Conservation (phyloP, 1,140 invertebrate species). For the Drosophila kikkawai region DNA sequence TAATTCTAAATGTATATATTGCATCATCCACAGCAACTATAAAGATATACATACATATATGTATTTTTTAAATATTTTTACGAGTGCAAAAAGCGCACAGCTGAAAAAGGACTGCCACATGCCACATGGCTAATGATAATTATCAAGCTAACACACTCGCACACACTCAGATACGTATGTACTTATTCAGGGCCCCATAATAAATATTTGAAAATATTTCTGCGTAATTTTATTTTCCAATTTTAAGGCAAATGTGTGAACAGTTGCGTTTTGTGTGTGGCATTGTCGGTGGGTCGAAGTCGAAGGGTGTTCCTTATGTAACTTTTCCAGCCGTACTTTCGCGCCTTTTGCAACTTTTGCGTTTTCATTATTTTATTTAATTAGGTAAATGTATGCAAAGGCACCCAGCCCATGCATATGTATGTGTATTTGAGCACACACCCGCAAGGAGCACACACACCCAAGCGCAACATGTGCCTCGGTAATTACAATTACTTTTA, state of each 20-base stretch:
- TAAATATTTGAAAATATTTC: conserved; percentile 74
- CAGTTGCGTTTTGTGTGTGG: conserved; percentile 25
- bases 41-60: not conserved
- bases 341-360: conserved; percentile 76
- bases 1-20: not conserved
- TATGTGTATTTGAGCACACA: conserved; percentile 3
- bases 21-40: not conserved
- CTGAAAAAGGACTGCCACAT: conserved; percentile 48
- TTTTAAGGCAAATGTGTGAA: conserved; percentile 64
- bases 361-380: conserved; percentile 83
- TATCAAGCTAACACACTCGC: conserved; percentile 56
- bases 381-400: conserved; percentile 82
- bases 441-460: conserved; percentile 8
- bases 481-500: conserved; percentile 80
- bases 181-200: conserved; percentile 10
- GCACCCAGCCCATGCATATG: conserved; percentile 36
- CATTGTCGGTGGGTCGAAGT: conserved; percentile 17
- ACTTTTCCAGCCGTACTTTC: conserved; percentile 48
- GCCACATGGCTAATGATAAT: conserved; percentile 74
- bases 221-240: conserved; percentile 67
- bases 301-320: conserved; percentile 32
- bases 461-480: conserved; percentile 69
- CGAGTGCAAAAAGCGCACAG: not conserved
- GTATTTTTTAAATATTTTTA: not conserved
- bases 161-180: conserved; percentile 8